Evolutionary conservation across 1,140 invertebrate species (phyloP).

Genomic region (Prorops nasuta): DNA sequence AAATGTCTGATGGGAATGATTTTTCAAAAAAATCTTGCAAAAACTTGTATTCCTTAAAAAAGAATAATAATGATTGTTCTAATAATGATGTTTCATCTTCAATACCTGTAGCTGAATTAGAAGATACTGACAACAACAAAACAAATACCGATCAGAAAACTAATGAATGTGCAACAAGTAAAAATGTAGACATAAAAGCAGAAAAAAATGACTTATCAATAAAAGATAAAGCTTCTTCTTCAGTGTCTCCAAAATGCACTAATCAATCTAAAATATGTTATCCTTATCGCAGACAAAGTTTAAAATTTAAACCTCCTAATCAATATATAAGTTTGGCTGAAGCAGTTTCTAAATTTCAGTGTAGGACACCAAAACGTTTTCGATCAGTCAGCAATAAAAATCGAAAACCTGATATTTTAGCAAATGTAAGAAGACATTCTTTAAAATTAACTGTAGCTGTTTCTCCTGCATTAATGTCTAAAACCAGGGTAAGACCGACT

Average conservation of each 20-base stretch:
- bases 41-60: background rate
- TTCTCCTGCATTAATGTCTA: conserved; percentile 50
- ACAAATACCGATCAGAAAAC: background rate
- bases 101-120: background rate
- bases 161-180: background rate
- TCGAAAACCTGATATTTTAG: conserved; percentile 22
- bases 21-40: background rate
- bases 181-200: background rate
- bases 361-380: conserved; percentile 51
- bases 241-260: background rate
- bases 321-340: conserved; percentile 53
- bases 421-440: conserved; percentile 24
- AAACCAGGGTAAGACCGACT: conserved; percentile 35
- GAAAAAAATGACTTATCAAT: background rate
- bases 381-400: conserved; percentile 30
- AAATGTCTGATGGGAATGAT: background rate
- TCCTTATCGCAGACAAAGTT: conserved; percentile 25
- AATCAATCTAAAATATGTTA: conserved; percentile 4
- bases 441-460: conserved; percentile 44
- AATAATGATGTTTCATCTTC: conserved; percentile 1
- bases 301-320: conserved; percentile 19
- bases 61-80: background rate
- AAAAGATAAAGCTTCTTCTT: conserved; percentile 14
- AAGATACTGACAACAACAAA: background rate
- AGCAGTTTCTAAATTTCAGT: conserved; percentile 50